A percentile compares a stretch with the other conserved stretches of the same genome.
Evolutionary conservation across 2,888 invertebrate species (phyloP).

Genomic region (Eutolmus rufibarbis): DNA sequence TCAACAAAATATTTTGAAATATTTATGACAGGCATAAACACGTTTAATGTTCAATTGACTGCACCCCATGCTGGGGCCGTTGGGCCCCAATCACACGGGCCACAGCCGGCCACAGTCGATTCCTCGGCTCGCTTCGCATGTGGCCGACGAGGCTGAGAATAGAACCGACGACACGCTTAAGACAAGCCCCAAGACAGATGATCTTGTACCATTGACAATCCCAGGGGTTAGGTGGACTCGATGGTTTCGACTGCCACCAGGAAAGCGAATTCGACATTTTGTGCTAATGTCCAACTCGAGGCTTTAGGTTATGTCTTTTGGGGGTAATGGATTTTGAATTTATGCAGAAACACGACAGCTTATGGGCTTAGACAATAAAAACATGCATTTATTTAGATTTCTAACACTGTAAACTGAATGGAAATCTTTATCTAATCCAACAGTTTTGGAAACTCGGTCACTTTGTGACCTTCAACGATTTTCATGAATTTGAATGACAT

Average conservation of each 20-base stretch:
- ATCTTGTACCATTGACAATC: not conserved
- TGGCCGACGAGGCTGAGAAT: not conserved
- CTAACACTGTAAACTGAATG: not conserved
- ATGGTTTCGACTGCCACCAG: not conserved
- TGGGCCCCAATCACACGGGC: not conserved
- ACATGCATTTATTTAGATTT: not conserved
- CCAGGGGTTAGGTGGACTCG: not conserved
- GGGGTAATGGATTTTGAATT: not conserved
- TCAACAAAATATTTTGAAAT: conserved; percentile 37
- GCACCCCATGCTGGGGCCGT: conserved; percentile 25
- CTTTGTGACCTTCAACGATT: no score
- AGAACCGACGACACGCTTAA: conserved; percentile 23
- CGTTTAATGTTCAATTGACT: conserved; percentile 38
- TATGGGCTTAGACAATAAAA: not conserved
- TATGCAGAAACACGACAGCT: not conserved
- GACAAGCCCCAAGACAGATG: conserved; percentile 16
- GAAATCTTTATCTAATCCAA: no score
- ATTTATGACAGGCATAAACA: conserved; percentile 41
- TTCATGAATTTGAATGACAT: no score
- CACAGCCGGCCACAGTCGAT: not conserved
- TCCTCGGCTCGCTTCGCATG: not conserved
- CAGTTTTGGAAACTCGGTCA: no score
- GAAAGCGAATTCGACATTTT: not conserved
- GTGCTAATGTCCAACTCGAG: not conserved
- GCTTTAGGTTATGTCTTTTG: not conserved